Percentiles rank a stretch among this genome's conserved stretches.
Evolutionary conservation across 2,797 vertebrate species (phyloP).

Genomic region (Strix occidentalis): DNA sequence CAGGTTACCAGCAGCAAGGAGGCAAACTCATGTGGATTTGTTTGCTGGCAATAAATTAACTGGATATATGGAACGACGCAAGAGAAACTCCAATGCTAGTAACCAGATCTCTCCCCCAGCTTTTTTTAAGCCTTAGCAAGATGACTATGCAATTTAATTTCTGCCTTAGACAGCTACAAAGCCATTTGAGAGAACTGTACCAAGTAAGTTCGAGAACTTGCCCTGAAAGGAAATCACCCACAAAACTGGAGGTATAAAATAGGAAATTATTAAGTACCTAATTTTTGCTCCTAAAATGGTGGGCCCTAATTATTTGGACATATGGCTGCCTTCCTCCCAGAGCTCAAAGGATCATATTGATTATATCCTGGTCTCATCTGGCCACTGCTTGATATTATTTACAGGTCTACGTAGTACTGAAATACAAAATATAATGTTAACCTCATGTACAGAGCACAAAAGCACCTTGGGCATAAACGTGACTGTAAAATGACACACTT

Average conservation of each 20-base stretch:
- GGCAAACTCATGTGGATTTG: background rate
- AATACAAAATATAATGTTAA: background rate
- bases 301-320: background rate
- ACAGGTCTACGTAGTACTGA: background rate
- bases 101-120: constrained; percentile 11
- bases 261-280: background rate
- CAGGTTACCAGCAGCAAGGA: background rate
- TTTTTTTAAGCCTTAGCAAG: constrained; percentile 10
- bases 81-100: background rate
- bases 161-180: background rate
- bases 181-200: background rate
- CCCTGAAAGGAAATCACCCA: background rate
- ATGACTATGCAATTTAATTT: constrained; percentile 42
- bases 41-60: constrained; percentile 5
- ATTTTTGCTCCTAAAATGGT: background rate
- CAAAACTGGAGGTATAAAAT: background rate
- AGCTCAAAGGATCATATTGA: background rate
- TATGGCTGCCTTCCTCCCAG: background rate
- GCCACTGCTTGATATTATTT: background rate
- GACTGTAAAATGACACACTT: background rate
- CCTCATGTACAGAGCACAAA: background rate
- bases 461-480: background rate
- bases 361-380: background rate
- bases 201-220: background rate
- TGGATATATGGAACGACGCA: background rate